Evolutionary conservation across 1,140 invertebrate species (phyloP), one percentile per base, ranked within the genome.

Genomic region (Marisa cornuarietis): DNA sequence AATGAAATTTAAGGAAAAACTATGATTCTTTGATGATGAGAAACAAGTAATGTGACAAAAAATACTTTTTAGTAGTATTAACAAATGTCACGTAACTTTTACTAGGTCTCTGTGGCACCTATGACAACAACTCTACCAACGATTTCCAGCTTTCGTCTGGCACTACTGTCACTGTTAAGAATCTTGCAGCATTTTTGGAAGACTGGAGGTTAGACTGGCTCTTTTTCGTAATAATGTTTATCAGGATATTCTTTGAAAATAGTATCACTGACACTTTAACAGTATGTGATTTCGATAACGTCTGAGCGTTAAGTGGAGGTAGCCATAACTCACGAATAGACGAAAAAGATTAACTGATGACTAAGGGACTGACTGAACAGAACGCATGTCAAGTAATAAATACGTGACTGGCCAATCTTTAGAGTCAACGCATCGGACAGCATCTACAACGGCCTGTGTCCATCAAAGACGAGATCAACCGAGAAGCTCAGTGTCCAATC

Each of bases 81-180:
- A 58, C 54, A 58, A 14, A 66, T 77, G 68, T 68, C 62, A 14
- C 62, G 24, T 63, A 8, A 51, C 49, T 69, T 54, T 69, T 76
- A 22, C 78, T 75, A 86, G 85, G 85, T 49, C 66, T 86, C n/a
- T 86, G 85, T 81, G 85, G 85, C 8, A 80, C 61, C 16, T 86
- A 78, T 81, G 84, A 86, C 73, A 61, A 61, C 6, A 51, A 82
- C 51, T 51, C 58, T 24, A 62, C 52, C 24, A 84, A 86, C 75
- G 85, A 86, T 58, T 54, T 74, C 14, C 22, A 71, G 54, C 26
- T 14, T 8, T 52, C 1, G 22, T 49, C 61, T 22, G 80, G 18
- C 72, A 22, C 24, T 72, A 81, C 52, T 62, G 77, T n/a, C 63
- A 58, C 52, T 14, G 62, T 62, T 18, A 71, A 62, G 63, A 77